These are phyloP conservation scores for Drosophila setosimentum DNA, from an alignment of 2,888 invertebrate species.

Conservation along the genomic window DNA sequence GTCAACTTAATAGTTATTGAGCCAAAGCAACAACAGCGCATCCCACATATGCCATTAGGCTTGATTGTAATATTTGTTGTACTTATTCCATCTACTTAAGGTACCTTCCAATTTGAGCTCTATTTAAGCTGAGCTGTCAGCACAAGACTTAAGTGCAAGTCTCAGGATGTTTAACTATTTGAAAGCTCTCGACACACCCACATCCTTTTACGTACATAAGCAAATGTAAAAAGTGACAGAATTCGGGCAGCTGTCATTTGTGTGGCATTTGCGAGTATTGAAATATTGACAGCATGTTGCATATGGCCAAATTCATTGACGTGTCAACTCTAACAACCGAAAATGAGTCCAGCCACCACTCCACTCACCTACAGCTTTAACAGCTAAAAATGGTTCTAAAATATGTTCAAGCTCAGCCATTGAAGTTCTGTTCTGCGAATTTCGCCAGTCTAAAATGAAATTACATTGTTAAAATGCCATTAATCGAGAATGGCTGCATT, in stretches of 20 bases:
- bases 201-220: slow-evolving; percentile 23
- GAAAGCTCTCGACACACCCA: slow-evolving; percentile 20
- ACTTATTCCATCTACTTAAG: slow-evolving; percentile 1
- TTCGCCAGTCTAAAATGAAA: slow-evolving; percentile 13
- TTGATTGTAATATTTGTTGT: background rate
- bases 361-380: rapidly evolving
- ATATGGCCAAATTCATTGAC: slow-evolving; percentile 21
- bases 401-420: slow-evolving; percentile 11
- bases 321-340: slow-evolving; percentile 14
- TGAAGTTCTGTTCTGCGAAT: slow-evolving; percentile 17
- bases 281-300: slow-evolving; percentile 45
- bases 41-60: background rate
- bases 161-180: slow-evolving; percentile 37
- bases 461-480: slow-evolving; percentile 19
- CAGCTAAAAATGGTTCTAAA: background rate
- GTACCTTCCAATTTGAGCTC: slow-evolving; percentile 7
- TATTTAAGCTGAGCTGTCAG: slow-evolving; percentile 47
- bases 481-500: slow-evolving; percentile 42
- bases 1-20: background rate
- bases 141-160: slow-evolving; percentile 28
- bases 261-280: slow-evolving; percentile 45
- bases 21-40: background rate
- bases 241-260: slow-evolving; percentile 61
- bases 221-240: slow-evolving; percentile 24
- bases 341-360: background rate